Evolutionary conservation across 2,797 vertebrate genomes (phyloP).

Genomic region (Echiichthys vipera): DNA sequence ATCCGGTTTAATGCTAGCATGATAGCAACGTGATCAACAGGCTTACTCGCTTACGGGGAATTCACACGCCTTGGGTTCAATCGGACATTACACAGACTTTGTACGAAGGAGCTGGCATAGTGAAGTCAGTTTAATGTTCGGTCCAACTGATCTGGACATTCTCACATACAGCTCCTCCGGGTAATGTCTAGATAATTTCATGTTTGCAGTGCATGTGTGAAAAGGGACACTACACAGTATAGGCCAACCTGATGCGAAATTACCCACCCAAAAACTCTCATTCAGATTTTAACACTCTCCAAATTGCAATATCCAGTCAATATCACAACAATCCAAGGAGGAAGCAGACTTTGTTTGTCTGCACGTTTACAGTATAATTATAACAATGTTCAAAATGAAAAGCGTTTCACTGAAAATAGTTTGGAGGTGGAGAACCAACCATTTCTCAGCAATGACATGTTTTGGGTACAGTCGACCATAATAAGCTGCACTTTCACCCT

Average conservation of each 20-base stretch:
- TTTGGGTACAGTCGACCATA: constrained; percentile 58
- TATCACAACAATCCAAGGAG: not conserved
- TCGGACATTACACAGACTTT: too few species aligned
- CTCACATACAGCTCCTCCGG: too few species aligned
- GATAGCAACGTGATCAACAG: too few species aligned
- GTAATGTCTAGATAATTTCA: too few species aligned
- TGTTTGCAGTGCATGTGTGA: too few species aligned
- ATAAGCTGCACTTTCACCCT: constrained; percentile 41
- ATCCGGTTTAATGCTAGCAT: too few species aligned
- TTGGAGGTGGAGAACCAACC: constrained; percentile 50
- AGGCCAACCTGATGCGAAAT: constrained; percentile 11
- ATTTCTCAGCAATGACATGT: constrained; percentile 67
- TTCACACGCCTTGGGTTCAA: too few species aligned
- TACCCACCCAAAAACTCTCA: not conserved
- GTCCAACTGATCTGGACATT: too few species aligned
- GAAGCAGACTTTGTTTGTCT: constrained; percentile 29
- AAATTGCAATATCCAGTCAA: constrained; percentile 23
- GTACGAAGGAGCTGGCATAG: too few species aligned
- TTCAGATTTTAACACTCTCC: constrained; percentile 19
- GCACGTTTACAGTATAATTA: constrained; percentile 7
- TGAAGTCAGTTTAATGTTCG: too few species aligned
- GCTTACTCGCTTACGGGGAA: too few species aligned
- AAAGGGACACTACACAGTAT: too few species aligned
- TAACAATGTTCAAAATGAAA: constrained; percentile 20
- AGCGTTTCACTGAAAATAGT: constrained; percentile 37